A percentile compares a stretch with the other conserved stretches of the same genome.
Conservation (phyloP, 1,140 invertebrate species). For the Periplaneta americana region DNA sequence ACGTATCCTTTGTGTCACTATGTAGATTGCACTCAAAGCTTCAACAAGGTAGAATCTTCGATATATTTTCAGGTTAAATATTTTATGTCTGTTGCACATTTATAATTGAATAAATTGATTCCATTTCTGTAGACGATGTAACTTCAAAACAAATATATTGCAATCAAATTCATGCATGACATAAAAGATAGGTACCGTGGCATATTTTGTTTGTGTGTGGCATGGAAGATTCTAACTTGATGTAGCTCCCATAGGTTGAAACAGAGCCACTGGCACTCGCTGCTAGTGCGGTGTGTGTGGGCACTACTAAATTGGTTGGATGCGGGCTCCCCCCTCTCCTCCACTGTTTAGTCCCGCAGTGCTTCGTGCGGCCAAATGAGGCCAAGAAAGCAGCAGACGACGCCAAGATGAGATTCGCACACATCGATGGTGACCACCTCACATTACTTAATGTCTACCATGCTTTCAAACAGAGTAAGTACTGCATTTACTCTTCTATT, state of each 20-base stretch:
- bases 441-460: slow-evolving; percentile 94
- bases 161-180: neutral
- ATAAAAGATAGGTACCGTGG: too few species aligned
- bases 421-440: slow-evolving; percentile 99
- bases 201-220: neutral
- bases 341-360: slow-evolving; percentile 88
- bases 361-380: slow-evolving; percentile 98
- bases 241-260: slow-evolving; percentile 43
- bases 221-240: slow-evolving; percentile 30
- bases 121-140: neutral
- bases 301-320: slow-evolving; percentile 50
- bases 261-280: slow-evolving; percentile 17
- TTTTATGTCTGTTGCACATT: neutral
- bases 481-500: neutral
- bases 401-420: slow-evolving; percentile 98
- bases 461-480: slow-evolving; percentile 99
- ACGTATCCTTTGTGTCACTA: neutral
- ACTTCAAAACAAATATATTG: neutral
- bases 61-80: neutral
- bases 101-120: neutral
- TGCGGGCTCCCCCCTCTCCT: slow-evolving; percentile 42
- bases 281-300: slow-evolving; percentile 13
- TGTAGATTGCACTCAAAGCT: slow-evolving; percentile 1
- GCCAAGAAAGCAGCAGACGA: slow-evolving; percentile 99
- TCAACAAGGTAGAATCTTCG: slow-evolving; percentile 16